phyloP scores from a whole-genome alignment of 2,888 invertebrate species.

The Psylliodes chrysocephalus region DNA sequence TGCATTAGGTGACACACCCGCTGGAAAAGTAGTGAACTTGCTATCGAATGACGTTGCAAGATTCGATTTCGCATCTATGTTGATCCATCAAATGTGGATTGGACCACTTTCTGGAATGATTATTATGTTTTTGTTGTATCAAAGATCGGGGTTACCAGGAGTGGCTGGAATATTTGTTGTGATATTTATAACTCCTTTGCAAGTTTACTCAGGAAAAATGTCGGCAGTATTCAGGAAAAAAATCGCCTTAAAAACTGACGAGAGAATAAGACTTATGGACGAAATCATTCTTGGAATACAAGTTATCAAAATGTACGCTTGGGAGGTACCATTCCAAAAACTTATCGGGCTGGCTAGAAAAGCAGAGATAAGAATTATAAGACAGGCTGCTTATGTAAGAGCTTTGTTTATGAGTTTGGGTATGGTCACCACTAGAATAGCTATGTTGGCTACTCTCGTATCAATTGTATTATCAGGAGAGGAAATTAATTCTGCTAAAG shows the following conservation, averaged over 20 bases:
- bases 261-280: conserved; percentile 91
- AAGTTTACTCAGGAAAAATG: conserved; percentile 78
- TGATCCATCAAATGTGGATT: conserved; percentile 88
- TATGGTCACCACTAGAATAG: conserved; percentile 68
- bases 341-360: conserved; percentile 69
- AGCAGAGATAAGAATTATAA: conserved; percentile 69
- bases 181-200: conserved; percentile 83
- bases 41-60: conserved; percentile 94
- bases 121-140: conserved; percentile 82
- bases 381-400: conserved; percentile 71
- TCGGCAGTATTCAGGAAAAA: conserved; percentile 75
- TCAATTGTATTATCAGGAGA: conserved; percentile 75
- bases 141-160: conserved; percentile 76
- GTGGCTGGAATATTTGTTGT: conserved; percentile 83
- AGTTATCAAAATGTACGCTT: conserved; percentile 81
- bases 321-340: conserved; percentile 77
- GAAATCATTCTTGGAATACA: conserved; percentile 94
- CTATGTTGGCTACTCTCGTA: conserved; percentile 67
- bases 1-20: conserved; percentile 77
- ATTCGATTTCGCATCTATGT: conserved; percentile 85
- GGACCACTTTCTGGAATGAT: conserved; percentile 76
- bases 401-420: conserved; percentile 78
- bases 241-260: conserved; percentile 88
- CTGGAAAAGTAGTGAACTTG: conserved; percentile 91
- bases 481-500: conserved; percentile 76